phyloP scores from a whole-genome alignment of 2,888 invertebrate genomes.

The Scaptomyza polygonia region DNA sequence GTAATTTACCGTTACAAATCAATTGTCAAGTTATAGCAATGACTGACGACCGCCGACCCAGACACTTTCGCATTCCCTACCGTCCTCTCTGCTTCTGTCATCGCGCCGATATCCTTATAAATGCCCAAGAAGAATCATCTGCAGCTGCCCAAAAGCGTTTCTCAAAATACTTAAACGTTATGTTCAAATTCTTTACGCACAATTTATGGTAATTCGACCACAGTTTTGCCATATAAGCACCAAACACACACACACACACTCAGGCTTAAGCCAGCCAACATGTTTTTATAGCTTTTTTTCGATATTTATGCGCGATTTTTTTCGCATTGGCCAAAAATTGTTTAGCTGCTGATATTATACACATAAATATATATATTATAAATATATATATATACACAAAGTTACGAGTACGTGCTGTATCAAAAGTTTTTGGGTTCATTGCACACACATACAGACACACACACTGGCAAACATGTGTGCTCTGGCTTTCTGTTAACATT shows the following conservation, averaged over 20 bases:
- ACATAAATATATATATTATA: conserved; percentile 20
- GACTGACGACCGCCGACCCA: conserved; percentile 27
- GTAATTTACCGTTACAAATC: conserved; percentile 76
- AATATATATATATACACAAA: conserved; percentile 28
- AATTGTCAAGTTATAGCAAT: conserved; percentile 67
- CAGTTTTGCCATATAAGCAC: conserved; percentile 58
- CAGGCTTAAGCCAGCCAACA: conserved; percentile 38
- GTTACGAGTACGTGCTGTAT: conserved; percentile 63
- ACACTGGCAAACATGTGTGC: conserved; percentile 18
- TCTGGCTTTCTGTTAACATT: conserved; percentile 55
- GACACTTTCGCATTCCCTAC: neutral
- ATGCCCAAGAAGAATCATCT: conserved; percentile 16
- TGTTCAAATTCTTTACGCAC: conserved; percentile 65
- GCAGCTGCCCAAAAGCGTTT: conserved; percentile 18
- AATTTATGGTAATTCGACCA: conserved; percentile 71
- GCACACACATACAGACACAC: conserved; percentile 25
- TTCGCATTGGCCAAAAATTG: conserved; percentile 66
- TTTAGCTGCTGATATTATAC: conserved; percentile 50
- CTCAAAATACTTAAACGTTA: conserved; percentile 45
- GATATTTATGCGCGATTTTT: conserved; percentile 72
- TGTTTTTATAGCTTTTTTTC: conserved; percentile 62
- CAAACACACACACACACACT: conserved; percentile 19
- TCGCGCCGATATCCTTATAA: conserved; percentile 44
- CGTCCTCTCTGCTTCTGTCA: conserved; percentile 7
- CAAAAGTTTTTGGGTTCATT: conserved; percentile 65